Percentiles rank a stretch among this genome's conserved stretches.
phyloP scores from a whole-genome alignment of 2,113 vertebrate genomes.

The Ailuropoda melanoleuca region DNA sequence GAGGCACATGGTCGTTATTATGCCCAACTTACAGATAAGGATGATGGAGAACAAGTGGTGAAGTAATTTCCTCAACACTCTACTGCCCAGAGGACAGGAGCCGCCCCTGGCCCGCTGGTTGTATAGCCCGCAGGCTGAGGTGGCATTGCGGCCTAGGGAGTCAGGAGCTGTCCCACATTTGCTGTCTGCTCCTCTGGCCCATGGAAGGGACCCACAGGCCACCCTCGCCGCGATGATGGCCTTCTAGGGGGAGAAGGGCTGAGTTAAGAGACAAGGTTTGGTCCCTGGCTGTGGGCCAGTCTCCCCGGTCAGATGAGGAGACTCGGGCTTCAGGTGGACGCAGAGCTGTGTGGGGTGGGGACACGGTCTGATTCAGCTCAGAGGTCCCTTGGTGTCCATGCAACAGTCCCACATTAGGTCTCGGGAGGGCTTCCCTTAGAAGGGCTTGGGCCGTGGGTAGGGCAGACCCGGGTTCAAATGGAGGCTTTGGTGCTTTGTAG shows the following conservation, averaged over 20 bases:
- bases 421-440: neutral
- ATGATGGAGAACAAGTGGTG: neutral
- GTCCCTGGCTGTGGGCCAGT: neutral
- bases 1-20: neutral
- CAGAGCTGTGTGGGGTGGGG: neutral
- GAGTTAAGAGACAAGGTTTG: neutral
- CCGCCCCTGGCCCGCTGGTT: neutral
- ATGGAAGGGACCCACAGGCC: neutral
- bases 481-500: neutral
- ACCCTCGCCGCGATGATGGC: neutral
- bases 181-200: neutral
- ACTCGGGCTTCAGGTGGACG: neutral
- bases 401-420: neutral
- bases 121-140: neutral
- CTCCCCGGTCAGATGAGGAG: neutral
- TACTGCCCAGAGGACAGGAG: neutral
- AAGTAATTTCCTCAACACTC: too few relatives aligned
- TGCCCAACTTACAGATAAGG: neutral
- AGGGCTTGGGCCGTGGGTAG: rapidly evolving
- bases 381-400: neutral
- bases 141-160: too few relatives aligned
- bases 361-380: neutral
- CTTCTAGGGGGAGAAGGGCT: neutral
- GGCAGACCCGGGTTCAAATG: neutral
- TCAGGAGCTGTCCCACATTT: neutral